Conservation (phyloP, 2,113 vertebrate genomes). For the Lipophrys pholis region DNA sequence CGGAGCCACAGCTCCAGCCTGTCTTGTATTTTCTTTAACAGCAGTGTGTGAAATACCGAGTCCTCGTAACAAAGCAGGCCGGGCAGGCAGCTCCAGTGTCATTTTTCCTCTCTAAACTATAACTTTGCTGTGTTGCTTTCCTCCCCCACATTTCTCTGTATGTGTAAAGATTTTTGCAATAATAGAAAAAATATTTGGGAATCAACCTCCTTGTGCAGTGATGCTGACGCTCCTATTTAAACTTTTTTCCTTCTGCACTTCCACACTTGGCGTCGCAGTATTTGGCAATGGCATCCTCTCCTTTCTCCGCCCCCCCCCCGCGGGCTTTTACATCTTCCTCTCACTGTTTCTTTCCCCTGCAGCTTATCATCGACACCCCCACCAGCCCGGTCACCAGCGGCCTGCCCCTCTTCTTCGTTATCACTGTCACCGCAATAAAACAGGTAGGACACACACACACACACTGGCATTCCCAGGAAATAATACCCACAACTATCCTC, state of each 20-base stretch:
- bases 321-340: not conserved
- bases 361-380: conserved; percentile 98
- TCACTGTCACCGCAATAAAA: conserved; percentile 98
- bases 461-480: conserved; percentile 37
- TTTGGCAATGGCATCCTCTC: conserved; percentile 4
- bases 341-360: conserved; percentile 40
- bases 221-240: conserved; percentile 23
- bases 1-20: not conserved
- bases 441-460: conserved; percentile 86
- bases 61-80: not conserved
- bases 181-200: not conserved
- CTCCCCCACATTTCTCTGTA: not conserved
- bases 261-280: conserved; percentile 39
- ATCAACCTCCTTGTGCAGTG: conserved; percentile 6
- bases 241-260: conserved; percentile 27
- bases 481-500: conserved; percentile 7
- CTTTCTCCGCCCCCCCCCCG: not conserved
- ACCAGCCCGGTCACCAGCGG: conserved; percentile 98
- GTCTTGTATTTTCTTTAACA: conserved; percentile 18
- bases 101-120: not conserved
- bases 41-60: conserved; percentile 42
- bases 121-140: not conserved
- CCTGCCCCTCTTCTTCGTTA: conserved; percentile 97
- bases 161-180: not conserved
- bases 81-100: not conserved